Percentiles rank a stretch among this genome's conserved stretches.
phyloP scores from a whole-genome alignment of 2,797 vertebrate species.

The Urophycis tenuis region DNA sequence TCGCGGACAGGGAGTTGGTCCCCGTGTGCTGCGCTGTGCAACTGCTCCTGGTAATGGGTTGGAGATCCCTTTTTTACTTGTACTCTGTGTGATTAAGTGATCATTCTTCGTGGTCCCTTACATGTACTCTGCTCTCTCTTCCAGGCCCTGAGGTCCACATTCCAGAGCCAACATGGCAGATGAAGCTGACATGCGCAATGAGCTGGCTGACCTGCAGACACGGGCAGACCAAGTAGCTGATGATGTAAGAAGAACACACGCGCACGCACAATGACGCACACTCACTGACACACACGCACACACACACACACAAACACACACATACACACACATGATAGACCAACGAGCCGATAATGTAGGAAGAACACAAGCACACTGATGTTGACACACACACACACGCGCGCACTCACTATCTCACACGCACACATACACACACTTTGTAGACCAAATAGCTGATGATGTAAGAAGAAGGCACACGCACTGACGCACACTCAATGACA shows the following conservation, averaged over 20 bases:
- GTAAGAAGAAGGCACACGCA: too few species aligned
- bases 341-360: too few species aligned
- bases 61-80: neutral
- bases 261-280: neutral
- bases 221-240: conserved; percentile 91
- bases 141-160: conserved; percentile 50
- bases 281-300: conserved; percentile 7
- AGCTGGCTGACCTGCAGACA: conserved; percentile 94
- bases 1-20: neutral
- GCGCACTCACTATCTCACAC: neutral
- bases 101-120: conserved; percentile 13
- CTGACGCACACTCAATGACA: conserved; percentile 9
- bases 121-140: neutral
- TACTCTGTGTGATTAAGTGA: neutral
- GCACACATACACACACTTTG: neutral
- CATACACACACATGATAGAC: neutral
- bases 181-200: conserved; percentile 97
- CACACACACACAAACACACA: neutral
- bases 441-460: too few species aligned
- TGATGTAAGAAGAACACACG: conserved; percentile 72
- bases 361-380: too few species aligned
- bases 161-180: conserved; percentile 81
- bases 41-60: neutral
- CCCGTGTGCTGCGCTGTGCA: neutral
- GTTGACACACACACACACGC: neutral